These are phyloP conservation scores for Drosophila aff. DNA, from an alignment of 1,140 invertebrate genomes.

Conservation along the genomic window DNA sequence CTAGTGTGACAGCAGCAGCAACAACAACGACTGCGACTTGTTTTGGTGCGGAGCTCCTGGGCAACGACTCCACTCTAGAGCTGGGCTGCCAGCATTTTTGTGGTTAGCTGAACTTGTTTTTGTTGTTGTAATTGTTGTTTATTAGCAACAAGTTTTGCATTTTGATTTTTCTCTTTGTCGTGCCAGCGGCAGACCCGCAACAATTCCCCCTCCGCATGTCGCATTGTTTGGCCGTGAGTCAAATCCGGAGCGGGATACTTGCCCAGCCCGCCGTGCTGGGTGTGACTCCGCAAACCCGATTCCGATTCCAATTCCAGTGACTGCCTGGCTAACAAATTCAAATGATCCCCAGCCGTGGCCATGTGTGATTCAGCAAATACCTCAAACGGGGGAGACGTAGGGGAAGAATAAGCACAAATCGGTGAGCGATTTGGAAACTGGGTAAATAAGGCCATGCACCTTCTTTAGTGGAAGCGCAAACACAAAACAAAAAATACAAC, in stretches of 20 bases:
- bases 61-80: constrained; percentile 53
- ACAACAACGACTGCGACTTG: constrained; percentile 18
- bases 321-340: constrained; percentile 64
- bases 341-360: constrained; percentile 19
- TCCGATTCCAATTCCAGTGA: constrained; percentile 21
- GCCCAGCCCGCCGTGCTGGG: constrained; percentile 21
- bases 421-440: constrained; percentile 69
- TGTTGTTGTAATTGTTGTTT: constrained; percentile 58
- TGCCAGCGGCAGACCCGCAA: constrained; percentile 37
- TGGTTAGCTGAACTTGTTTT: constrained; percentile 56
- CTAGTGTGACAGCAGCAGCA: constrained; percentile 43
- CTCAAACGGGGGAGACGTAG: constrained; percentile 8
- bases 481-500: constrained; percentile 9
- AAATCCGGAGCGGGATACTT: constrained; percentile 51
- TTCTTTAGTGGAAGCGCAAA: constrained; percentile 39
- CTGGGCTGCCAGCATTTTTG: constrained; percentile 63
- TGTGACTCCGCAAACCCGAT: constrained; percentile 35
- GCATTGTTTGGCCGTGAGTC: constrained; percentile 67
- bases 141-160: constrained; percentile 81
- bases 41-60: constrained; percentile 50
- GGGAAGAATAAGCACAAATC: constrained; percentile 45
- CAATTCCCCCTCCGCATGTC: constrained; percentile 47
- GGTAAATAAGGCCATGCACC: constrained; percentile 85
- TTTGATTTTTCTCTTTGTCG: constrained; percentile 56
- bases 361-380: constrained; percentile 70